These are phyloP conservation scores for Embidobia sp. DNA, from an alignment of 2,888 invertebrate genomes.

Conservation along the genomic window DNA sequence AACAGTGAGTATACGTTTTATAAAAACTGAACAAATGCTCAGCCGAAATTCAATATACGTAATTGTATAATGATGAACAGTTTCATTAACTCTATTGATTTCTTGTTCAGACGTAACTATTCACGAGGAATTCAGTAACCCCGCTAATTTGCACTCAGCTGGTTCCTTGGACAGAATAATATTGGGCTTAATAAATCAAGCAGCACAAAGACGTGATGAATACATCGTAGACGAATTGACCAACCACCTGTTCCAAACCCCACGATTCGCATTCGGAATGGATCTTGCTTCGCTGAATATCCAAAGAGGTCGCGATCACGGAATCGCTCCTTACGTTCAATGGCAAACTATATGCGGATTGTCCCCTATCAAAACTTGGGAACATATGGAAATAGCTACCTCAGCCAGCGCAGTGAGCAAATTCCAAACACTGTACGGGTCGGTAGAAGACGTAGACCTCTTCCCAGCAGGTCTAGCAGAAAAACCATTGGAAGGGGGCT, in stretches of 20 bases:
- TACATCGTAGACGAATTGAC: conserved; percentile 91
- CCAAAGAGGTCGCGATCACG: conserved; percentile 93
- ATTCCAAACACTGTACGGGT: conserved; percentile 83
- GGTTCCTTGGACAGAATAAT: conserved; percentile 91
- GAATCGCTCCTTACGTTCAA: conserved; percentile 89
- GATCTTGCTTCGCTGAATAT: conserved; percentile 94
- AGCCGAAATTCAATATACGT: too few relatives aligned
- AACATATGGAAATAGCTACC: conserved; percentile 87
- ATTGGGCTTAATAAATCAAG: conserved; percentile 89
- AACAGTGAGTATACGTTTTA: conserved; percentile 87
- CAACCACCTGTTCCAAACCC: conserved; percentile 91
- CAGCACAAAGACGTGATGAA: conserved; percentile 90
- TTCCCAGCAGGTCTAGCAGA: conserved; percentile 93
- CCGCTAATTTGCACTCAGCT: conserved; percentile 86
- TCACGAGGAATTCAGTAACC: conserved; percentile 89
- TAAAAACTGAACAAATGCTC: too few relatives aligned
- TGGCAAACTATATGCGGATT: conserved; percentile 92
- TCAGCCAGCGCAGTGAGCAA: conserved; percentile 85
- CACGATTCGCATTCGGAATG: conserved; percentile 88
- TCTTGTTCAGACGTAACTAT: conserved; percentile 87
- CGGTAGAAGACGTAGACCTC: conserved; percentile 92
- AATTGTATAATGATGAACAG: neutral
- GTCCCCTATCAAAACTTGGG: conserved; percentile 85
- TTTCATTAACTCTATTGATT: neutral
- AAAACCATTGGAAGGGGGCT: conserved; percentile 88